Base-by-base conservation (phyloP, 2,797 vertebrate species). In the Gadopsis bispinosus region DNA sequence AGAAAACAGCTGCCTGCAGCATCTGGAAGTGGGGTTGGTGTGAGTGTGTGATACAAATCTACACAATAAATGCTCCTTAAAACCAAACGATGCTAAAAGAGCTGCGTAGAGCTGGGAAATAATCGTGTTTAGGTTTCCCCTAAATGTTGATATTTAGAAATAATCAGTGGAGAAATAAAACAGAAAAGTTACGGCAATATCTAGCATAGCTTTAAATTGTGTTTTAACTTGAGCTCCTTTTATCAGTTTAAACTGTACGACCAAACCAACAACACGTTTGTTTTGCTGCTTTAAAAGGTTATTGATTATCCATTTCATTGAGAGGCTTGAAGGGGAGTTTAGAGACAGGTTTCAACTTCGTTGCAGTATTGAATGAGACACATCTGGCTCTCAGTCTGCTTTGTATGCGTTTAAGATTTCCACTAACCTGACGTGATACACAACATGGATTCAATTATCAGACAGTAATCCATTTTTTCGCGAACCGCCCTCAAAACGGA, bases 201-300 rank as follows among this genome's bases (percentile, higher is more conserved):
- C n/a, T 63, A 4, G 20, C 48, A 17, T 8, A 29, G 16, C 31
- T 55, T n/a, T 35, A 19, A 35, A 43, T 2, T 22, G 7, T n/a
- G 64, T 53, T 75, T 75, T 16, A 61, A 26, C 9, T 31, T 4
- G 14, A 53, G 53, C 26, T 51, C 20, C 37, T n/a, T n/a, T 66
- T 17, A 43, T 65, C 20, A n/a, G 7, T 43, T 31, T 3, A 33
- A 31, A 51, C 20, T 3, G 4, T 26, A 20, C 26, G 39, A 54
- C 1, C 5, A 31, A 22, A 26, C 43, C 19, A 17, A 47, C 39
- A 14, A 37, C 12, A 5, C 29, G 3, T 13, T 63, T 50, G 33
- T 47, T 69, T 22, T 35, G 16, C 64, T 22, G 65, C 35, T 50
- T 73, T 60, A 37, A 39, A 61, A 55, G 7, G 39, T 48, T 14